Conservation (phyloP, 2,113 vertebrate genomes). For the Sander vitreus region DNA sequence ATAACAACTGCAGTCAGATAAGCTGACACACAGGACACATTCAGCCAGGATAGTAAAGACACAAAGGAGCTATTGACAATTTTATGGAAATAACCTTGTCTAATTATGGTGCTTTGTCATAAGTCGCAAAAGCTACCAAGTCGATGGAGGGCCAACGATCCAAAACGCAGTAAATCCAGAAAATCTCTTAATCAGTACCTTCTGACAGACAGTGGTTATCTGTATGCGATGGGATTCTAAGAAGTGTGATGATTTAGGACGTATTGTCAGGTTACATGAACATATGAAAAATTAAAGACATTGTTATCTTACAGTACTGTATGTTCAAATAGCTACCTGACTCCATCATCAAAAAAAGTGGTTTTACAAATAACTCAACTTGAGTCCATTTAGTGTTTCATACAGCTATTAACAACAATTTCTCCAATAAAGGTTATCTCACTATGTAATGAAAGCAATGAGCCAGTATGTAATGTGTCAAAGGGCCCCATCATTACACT, state of each 20-base stretch:
- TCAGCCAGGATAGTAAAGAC: slow-evolving; percentile 25
- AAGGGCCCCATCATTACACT: too few relatives aligned
- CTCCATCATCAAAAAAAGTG: neutral
- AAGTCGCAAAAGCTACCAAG: slow-evolving; percentile 56
- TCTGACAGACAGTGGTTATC: slow-evolving; percentile 47
- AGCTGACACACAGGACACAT: slow-evolving; percentile 36
- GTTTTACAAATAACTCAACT: neutral
- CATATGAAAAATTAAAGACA: slow-evolving; percentile 8
- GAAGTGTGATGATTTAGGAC: slow-evolving; percentile 40
- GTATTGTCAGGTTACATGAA: slow-evolving; percentile 39
- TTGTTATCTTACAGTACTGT: neutral
- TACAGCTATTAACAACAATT: neutral
- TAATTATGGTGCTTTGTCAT: slow-evolving; percentile 71
- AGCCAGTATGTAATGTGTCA: neutral
- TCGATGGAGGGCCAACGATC: slow-evolving; percentile 47
- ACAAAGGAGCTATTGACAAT: slow-evolving; percentile 75
- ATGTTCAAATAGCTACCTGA: neutral
- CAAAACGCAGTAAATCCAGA: slow-evolving; percentile 59
- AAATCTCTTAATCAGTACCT: slow-evolving; percentile 73
- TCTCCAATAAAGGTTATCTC: neutral
- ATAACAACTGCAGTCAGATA: slow-evolving; percentile 49
- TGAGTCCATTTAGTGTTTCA: neutral
- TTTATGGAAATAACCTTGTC: slow-evolving; percentile 65
- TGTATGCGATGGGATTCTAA: slow-evolving; percentile 19
- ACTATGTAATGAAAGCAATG: neutral